Conservation (phyloP, 2,797 vertebrate genomes). For the Pagetopsis macropterus region DNA sequence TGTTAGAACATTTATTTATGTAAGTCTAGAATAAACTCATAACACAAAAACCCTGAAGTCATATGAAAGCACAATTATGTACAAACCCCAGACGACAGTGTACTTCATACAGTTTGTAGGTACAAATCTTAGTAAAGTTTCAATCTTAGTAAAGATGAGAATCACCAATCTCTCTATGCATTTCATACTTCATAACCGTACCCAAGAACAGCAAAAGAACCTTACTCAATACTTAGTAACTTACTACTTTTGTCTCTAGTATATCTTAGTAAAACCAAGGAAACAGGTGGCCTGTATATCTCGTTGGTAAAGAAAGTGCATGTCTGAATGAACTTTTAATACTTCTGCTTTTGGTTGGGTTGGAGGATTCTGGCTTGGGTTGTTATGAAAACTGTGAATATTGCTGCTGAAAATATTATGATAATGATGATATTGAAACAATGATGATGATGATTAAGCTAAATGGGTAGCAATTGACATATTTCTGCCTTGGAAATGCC, state of each 20-base stretch:
- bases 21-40: conserved; percentile 1
- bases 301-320: conserved; percentile 66
- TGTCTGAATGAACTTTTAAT: conserved; percentile 14
- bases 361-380: not conserved
- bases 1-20: not conserved
- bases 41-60: conserved; percentile 19
- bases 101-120: conserved; percentile 66
- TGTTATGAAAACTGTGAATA: conserved; percentile 22
- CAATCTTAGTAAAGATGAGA: conserved; percentile 71
- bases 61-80: conserved; percentile 71
- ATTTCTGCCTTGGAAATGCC: conserved; percentile 31
- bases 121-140: conserved; percentile 64
- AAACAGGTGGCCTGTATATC: conserved; percentile 38
- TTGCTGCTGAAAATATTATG: conserved; percentile 16
- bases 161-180: conserved; percentile 68
- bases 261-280: conserved; percentile 59
- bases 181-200: conserved; percentile 54
- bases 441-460: conserved; percentile 1
- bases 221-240: conserved; percentile 39
- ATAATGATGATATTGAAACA: not conserved
- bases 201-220: conserved; percentile 18
- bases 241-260: conserved; percentile 44
- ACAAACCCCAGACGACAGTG: conserved; percentile 30
- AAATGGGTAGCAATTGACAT: conserved; percentile 4
- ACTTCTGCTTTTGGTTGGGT: conserved; percentile 14